These are phyloP conservation scores for Anarrhichthys ocellatus DNA, from an alignment of 2,113 vertebrate genomes.

Conservation along the genomic window DNA sequence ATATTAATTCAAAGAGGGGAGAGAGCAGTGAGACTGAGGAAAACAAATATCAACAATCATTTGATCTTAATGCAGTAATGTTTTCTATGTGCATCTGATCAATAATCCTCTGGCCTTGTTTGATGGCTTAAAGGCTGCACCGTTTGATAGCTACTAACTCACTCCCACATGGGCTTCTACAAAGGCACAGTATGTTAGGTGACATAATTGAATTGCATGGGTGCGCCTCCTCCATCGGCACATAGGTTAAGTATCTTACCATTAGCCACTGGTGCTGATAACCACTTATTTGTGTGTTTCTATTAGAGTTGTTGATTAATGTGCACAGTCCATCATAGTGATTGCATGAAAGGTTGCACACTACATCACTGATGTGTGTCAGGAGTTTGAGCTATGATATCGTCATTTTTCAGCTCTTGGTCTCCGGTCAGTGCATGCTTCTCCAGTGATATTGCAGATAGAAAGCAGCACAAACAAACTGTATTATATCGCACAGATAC, in stretches of 20 bases:
- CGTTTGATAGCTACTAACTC: conserved; percentile 5
- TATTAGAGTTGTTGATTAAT: conserved; percentile 24
- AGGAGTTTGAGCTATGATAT: neutral
- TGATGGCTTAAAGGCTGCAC: neutral
- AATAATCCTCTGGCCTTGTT: conserved; percentile 8
- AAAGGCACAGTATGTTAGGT: conserved; percentile 34
- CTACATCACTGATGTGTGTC: conserved; percentile 10
- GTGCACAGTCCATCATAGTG: conserved; percentile 5
- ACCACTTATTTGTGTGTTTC: conserved; percentile 20
- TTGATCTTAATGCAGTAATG: conserved; percentile 23
- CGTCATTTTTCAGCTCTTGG: conserved; percentile 1
- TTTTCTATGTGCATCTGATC: conserved; percentile 20
- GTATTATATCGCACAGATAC: neutral
- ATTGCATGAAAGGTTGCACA: conserved; percentile 7
- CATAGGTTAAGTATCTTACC: conserved; percentile 35
- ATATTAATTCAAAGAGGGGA: conserved; percentile 35
- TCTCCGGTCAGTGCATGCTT: neutral
- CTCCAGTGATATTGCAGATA: neutral
- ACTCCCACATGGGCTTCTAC: conserved; percentile 4
- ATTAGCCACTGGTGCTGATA: conserved; percentile 37
- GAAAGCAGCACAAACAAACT: neutral
- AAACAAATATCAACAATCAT: neutral
- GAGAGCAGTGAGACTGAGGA: neutral
- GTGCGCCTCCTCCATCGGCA: conserved; percentile 14
- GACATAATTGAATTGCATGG: conserved; percentile 40